Conservation (phyloP, 2,888 invertebrate genomes). For the Muscina levida region DNA sequence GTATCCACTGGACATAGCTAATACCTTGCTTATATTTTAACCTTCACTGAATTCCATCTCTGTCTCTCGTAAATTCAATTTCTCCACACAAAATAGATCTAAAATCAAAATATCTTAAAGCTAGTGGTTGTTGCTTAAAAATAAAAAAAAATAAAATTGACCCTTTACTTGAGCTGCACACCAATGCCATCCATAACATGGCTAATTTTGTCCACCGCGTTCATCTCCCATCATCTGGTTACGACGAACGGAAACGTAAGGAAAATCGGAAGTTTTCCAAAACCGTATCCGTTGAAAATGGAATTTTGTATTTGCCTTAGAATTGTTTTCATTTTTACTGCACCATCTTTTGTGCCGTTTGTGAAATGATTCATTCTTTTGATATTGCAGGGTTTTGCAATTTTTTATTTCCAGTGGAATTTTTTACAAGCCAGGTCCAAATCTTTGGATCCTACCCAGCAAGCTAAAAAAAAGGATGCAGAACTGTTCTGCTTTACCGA, state of each 20-base stretch:
- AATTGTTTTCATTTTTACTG: background rate
- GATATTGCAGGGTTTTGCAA: conserved; percentile 42
- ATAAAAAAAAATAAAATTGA: background rate
- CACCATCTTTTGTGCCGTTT: too few species aligned
- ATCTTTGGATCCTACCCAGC: too few species aligned
- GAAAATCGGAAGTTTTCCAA: conserved; percentile 54
- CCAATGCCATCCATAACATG: conserved; percentile 50
- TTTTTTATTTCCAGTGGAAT: too few species aligned
- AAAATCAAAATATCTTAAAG: too few species aligned
- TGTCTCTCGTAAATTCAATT: too few species aligned
- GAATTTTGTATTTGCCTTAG: conserved; percentile 55
- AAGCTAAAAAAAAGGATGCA: too few species aligned
- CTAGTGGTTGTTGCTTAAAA: background rate
- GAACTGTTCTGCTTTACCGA: too few species aligned
- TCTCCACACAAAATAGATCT: too few species aligned
- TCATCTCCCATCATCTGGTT: background rate
- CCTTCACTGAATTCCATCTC: too few species aligned
- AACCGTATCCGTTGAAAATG: conserved; percentile 59
- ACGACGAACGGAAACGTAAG: conserved; percentile 32
- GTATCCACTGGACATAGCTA: too few species aligned
- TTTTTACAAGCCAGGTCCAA: too few species aligned
- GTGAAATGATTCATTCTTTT: conserved; percentile 44
- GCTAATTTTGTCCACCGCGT: conserved; percentile 34
- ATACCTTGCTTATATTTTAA: too few species aligned
- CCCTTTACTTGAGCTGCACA: conserved; percentile 5